A percentile compares a stretch with the other conserved stretches of the same genome.
Evolutionary conservation across 2,797 vertebrate species (phyloP).

Genomic region (Pogoniulus pusillus): DNA sequence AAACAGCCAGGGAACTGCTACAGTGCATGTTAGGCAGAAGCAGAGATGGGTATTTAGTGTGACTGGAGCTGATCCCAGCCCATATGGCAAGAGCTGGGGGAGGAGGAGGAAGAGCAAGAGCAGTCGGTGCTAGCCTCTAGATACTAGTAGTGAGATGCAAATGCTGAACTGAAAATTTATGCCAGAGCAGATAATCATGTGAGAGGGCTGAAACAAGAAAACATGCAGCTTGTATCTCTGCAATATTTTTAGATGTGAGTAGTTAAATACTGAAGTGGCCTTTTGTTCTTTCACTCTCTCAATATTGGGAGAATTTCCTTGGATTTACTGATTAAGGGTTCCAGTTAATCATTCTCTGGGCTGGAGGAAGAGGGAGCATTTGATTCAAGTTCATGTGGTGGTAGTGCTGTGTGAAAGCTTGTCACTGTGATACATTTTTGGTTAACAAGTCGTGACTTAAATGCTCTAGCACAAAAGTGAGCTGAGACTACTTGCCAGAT

Average conservation of each 20-base stretch:
- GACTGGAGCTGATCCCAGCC: conserved; percentile 44
- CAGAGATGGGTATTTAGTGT: background rate
- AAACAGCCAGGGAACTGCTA: background rate
- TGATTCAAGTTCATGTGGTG: rapidly evolving
- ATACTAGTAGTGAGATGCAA: conserved; percentile 1
- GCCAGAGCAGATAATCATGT: conserved; percentile 27
- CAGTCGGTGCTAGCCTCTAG: background rate
- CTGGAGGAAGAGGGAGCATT: background rate
- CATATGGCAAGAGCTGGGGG: background rate
- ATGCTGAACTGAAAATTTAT: conserved; percentile 9
- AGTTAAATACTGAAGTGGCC: conserved; percentile 24
- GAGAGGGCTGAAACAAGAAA: conserved; percentile 36
- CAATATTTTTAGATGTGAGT: conserved; percentile 25
- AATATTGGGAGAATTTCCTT: background rate
- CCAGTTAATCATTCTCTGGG: background rate
- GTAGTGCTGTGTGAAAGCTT: background rate
- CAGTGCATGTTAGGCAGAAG: background rate
- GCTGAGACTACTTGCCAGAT: background rate
- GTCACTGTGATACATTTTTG: background rate
- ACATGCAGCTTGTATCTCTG: background rate
- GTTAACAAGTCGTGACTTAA: background rate
- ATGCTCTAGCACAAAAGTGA: background rate
- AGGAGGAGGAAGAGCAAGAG: conserved; percentile 29
- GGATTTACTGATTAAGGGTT: background rate
- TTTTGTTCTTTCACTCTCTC: background rate